Conservation (phyloP, 1,140 invertebrate species). For the Zaprionus vittiger region DNA sequence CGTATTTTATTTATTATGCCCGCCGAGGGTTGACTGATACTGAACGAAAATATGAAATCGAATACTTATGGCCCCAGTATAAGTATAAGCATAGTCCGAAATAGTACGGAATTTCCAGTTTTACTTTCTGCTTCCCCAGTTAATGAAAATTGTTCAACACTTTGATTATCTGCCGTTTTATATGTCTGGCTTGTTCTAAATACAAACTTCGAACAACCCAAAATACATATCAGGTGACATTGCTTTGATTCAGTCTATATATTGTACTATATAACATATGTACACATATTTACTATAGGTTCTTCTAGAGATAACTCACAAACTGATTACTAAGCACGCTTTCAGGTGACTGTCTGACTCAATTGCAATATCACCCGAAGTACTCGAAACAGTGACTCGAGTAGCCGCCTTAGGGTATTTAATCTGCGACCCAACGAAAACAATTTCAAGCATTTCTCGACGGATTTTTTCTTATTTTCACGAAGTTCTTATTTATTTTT, state of each 20-base stretch:
- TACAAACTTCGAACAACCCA: neutral
- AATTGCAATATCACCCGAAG: neutral
- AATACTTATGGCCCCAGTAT: neutral
- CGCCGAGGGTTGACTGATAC: neutral
- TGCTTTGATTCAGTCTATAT: neutral
- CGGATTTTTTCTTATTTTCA: neutral
- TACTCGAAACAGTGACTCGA: neutral
- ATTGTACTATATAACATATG: neutral
- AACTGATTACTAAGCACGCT: neutral
- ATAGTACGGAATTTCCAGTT: neutral
- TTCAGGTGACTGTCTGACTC: neutral
- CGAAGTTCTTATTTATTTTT: slow-evolving; percentile 4
- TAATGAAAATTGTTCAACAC: neutral
- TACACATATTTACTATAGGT: neutral
- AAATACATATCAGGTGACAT: neutral
- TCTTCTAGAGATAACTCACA: neutral
- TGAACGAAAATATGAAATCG: neutral
- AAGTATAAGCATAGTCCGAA: neutral
- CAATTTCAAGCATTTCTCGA: neutral
- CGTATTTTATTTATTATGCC: slow-evolving; percentile 36
- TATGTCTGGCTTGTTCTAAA: neutral
- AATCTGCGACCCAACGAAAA: neutral
- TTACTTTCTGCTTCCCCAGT: neutral
- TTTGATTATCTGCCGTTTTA: neutral
- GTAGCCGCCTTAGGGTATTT: slow-evolving; percentile 1